These are phyloP conservation scores for Corythaixoides concolor DNA, from an alignment of 2,113 vertebrate genomes.

Conservation along the genomic window DNA sequence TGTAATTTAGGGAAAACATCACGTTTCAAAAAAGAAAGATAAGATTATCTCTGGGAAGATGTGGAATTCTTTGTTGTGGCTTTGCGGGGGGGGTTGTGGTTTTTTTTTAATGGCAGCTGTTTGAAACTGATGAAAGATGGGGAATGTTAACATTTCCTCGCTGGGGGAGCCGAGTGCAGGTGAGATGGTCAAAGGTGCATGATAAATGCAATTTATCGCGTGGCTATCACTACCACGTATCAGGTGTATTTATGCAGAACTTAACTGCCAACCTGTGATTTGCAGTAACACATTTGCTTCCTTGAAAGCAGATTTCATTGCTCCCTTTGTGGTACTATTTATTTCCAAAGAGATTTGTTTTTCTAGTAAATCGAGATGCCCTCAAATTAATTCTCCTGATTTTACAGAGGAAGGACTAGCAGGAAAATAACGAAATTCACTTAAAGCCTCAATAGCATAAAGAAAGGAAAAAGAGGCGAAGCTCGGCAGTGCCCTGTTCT, in stretches of 20 bases:
- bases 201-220: constrained; percentile 17
- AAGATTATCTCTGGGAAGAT: constrained; percentile 49
- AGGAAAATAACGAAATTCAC: neutral
- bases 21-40: constrained; percentile 29
- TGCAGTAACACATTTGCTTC: constrained; percentile 18
- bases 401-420: neutral
- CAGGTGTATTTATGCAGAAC: constrained; percentile 18
- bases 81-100: accelerated
- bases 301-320: constrained; percentile 9
- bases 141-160: constrained; percentile 15
- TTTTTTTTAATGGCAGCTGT: constrained; percentile 32
- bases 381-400: neutral
- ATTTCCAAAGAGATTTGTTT: neutral
- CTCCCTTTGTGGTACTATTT: neutral
- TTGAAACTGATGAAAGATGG: constrained; percentile 41
- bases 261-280: neutral
- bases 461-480: neutral
- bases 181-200: constrained; percentile 11
- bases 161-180: constrained; percentile 3
- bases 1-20: neutral
- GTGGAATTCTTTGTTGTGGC: constrained; percentile 46
- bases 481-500: neutral
- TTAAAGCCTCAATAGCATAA: neutral
- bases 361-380: neutral
- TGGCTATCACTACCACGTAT: neutral